Percentiles rank a stretch among this genome's conserved stretches.
Evolutionary conservation across 2,113 vertebrate genomes (phyloP).

Genomic region (Alectura lathami): DNA sequence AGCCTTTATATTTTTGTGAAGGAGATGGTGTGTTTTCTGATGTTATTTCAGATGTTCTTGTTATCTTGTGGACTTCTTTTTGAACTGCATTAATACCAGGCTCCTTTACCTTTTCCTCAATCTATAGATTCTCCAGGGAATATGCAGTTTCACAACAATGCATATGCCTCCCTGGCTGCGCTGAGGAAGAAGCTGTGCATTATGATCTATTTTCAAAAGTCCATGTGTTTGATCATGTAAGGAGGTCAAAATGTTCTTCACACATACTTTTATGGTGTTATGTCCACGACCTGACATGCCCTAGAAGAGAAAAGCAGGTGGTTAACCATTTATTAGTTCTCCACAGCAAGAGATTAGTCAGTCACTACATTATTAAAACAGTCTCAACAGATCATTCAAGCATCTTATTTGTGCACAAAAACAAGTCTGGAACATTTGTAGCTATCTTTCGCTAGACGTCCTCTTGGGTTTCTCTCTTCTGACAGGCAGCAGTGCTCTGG

Average conservation of each 20-base stretch:
- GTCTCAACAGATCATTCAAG: background rate
- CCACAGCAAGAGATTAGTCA: background rate
- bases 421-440: background rate
- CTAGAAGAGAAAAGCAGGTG: background rate
- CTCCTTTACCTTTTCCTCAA: background rate
- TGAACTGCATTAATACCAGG: background rate
- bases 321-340: background rate
- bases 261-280: accelerated
- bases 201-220: background rate
- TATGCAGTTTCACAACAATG: background rate
- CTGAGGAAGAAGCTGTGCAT: background rate
- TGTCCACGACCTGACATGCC: background rate
- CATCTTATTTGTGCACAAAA: background rate
- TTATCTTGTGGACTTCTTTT: background rate
- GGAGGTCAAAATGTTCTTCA: background rate
- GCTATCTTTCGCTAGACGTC: background rate
- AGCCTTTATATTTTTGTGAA: background rate
- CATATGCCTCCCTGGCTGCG: background rate
- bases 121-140: background rate
- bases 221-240: background rate
- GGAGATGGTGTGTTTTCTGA: background rate
- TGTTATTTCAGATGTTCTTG: background rate
- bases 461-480: background rate
- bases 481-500: background rate
- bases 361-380: background rate